Evolutionary conservation across 1,140 invertebrate genomes (phyloP), one percentile per base, ranked within the genome.

Genomic region (Polypedilum vanderplanki): DNA sequence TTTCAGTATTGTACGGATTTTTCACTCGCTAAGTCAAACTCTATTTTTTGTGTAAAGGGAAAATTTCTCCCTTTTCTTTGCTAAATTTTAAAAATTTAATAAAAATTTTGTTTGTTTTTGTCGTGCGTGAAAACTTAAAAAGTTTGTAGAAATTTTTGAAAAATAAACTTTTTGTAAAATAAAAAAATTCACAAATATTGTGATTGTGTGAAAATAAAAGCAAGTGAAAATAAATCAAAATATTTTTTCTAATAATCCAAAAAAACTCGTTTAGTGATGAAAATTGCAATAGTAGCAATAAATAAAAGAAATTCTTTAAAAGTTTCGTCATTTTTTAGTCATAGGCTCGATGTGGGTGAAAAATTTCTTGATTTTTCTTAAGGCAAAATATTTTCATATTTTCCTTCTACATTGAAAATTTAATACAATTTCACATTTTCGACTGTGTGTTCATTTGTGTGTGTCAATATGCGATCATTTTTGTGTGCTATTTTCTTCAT

Each of bases 1-100:
- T 70, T 22, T 70, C 18, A 70, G 65, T 70, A 70, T 70, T 70
- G 65, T 18, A 70, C 20, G 65, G 65, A 70, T 20, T 70, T 70
- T 70, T 70, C 20, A 70, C 3, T 70, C 20, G 65, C 18, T 70
- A 10, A 70, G 20, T 20, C 17, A 9, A 57, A 20, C 20, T 70
- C 20, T 70, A 12, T 57, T 57, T 12, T 57, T 57, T n/a, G 46
- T 57, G 3, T 12, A 57, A 1, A 12, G n/a, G n/a, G 46, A 57
- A 57, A 57, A 57, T 57, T 57, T 57, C n/a, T 57, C 12, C 4
- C n/a, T 57, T 57, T 57, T 57, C 15, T 8, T 57, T n/a, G 12
- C 3, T 4, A 57, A 12, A 57, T 57, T 57, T 57, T 4, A n/a
- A 57, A 57, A 57, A 1, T 57, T 9, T 1, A 15, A n/a, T 15